Base-by-base conservation (phyloP, 2,113 vertebrate species). In the Scortum barcoo region DNA sequence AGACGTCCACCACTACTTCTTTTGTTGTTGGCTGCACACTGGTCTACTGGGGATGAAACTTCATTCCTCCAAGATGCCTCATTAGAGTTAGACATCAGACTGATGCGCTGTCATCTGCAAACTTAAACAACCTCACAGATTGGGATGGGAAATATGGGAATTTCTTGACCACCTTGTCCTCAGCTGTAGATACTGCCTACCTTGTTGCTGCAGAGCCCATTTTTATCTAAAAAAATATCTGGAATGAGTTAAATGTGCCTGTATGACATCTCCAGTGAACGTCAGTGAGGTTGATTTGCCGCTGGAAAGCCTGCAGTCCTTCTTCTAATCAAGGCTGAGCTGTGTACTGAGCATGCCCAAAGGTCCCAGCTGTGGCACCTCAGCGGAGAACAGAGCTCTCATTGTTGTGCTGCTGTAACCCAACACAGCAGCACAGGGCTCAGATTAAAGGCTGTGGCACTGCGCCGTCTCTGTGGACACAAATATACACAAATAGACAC, bases 331-430 rank as follows among this genome's bases (percentile, higher is more conserved):
- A 20, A 83, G 76, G 77, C 79, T 44, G 70, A 58, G 74, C 80
- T 28, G 77, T 63, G 82, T 44, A 84, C 88, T 91, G 94, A 91
- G 90, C 88, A 90, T 84, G 85, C 86, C 57, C 90, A 86, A 77
- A 89, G 76, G 87, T 81, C 88, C 84, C 89, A 89, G 90, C 86
- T 91, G 90, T 88, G 79, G 79, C 61, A 76, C 81, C 88, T 89
- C 86, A 57, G 63, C 7, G 2, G 80, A 86, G 78, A 91, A 94
- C 93, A 94, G 88, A 90, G 91, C 17, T 53, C 48, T 86, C 79
- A 90, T 94, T 94, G 93, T 36, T 93, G 80, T 85, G 76, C 42
- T 44, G 72, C 81, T 87, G 91, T 82, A 94, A 93, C 79, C 72
- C 72, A 86, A 92, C 78, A 75, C 92, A 88, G 86, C 71, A 77